A percentile compares a stretch with the other conserved stretches of the same genome.
Conservation (phyloP, 2,113 vertebrate genomes). For the Megaptera novaeangliae region DNA sequence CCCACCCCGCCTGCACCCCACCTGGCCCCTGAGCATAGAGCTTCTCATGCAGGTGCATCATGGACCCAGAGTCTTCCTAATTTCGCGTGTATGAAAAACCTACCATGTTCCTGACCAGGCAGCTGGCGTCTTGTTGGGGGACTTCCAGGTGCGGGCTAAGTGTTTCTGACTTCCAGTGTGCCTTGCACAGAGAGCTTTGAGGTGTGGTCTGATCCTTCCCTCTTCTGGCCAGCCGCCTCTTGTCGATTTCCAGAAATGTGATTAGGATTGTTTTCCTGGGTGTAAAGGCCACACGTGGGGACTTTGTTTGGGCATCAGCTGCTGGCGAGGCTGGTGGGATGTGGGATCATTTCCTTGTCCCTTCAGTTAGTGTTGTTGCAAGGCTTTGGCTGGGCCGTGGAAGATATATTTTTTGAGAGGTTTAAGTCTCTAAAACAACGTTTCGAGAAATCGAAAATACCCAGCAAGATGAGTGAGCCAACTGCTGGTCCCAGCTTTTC, state of each 20-base stretch:
- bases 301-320: not conserved
- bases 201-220: not conserved
- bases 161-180: not conserved
- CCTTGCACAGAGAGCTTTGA: not conserved
- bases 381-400: not conserved
- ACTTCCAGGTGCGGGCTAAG: rapidly evolving
- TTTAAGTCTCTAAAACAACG: not conserved
- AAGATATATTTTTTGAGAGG: not conserved
- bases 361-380: not conserved
- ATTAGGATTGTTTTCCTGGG: not conserved
- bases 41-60: not conserved
- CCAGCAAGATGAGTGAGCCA: rapidly evolving
- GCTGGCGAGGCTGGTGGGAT: not conserved
- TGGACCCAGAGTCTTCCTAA: not conserved
- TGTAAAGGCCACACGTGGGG: not conserved
- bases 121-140: rapidly evolving
- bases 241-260: not conserved
- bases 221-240: not conserved
- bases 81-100: rapidly evolving
- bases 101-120: rapidly evolving
- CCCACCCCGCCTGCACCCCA: not conserved
- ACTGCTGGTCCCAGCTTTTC: not conserved
- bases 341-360: not conserved
- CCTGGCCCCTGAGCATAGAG: not conserved
- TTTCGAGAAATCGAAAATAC: not conserved